A percentile compares a stretch with the other conserved stretches of the same genome.
phyloP scores from a whole-genome alignment of 2,113 vertebrate species.

The Shinisaurus crocodilurus region DNA sequence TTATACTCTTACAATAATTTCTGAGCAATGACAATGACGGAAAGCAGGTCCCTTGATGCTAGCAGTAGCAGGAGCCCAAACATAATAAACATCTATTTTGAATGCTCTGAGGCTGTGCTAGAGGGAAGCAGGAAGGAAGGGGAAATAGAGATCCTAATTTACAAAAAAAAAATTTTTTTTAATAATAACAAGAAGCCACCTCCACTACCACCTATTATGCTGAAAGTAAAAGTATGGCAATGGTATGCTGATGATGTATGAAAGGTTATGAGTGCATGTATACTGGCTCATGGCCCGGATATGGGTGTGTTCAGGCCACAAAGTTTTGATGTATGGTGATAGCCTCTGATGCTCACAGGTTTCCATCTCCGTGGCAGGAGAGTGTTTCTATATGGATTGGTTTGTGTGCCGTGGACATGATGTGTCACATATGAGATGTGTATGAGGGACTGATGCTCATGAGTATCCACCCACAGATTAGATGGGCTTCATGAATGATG shows the following conservation, averaged over 20 bases:
- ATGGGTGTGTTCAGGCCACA: background rate
- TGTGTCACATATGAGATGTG: too few relatives aligned
- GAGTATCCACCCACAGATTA: background rate
- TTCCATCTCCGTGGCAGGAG: background rate
- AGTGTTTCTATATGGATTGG: rapidly evolving
- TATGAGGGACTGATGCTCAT: background rate
- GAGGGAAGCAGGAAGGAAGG: background rate
- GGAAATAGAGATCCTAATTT: too few relatives aligned
- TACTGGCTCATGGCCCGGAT: background rate
- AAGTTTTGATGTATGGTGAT: background rate
- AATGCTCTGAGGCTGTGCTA: background rate
- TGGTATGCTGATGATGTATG: background rate
- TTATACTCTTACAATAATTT: too few relatives aligned
- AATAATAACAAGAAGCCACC: background rate
- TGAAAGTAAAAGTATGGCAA: too few relatives aligned
- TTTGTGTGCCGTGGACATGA: background rate
- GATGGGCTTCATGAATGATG: background rate
- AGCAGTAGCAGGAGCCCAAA: background rate
- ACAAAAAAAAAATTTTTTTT: too few relatives aligned
- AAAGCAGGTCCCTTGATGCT: background rate
- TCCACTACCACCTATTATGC: background rate
- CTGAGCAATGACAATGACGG: background rate
- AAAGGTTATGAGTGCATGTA: background rate
- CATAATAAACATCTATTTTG: background rate
- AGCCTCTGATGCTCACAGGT: too few relatives aligned